phyloP scores from a whole-genome alignment of 2,113 vertebrate species.

The Brachyistius frenatus region DNA sequence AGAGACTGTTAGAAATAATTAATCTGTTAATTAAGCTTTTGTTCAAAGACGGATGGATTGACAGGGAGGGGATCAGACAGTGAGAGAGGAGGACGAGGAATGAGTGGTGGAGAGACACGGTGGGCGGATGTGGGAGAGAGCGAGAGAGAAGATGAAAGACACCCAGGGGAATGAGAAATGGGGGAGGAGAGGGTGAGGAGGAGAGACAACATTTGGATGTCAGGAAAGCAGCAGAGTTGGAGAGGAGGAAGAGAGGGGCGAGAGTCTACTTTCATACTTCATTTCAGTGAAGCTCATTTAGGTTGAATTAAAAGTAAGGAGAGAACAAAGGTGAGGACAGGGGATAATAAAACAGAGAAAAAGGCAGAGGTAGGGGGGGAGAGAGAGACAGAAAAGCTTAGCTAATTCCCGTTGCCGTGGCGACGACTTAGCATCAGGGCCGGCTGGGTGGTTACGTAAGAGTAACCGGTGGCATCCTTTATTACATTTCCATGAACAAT shows the following conservation, averaged over 20 bases:
- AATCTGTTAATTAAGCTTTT: conserved; percentile 43
- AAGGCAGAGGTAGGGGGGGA: not conserved
- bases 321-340: conserved; percentile 37
- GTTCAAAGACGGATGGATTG: conserved; percentile 33
- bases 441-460: conserved; percentile 49
- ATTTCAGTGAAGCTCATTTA: conserved; percentile 18
- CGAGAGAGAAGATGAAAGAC: conserved; percentile 41
- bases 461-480: conserved; percentile 39
- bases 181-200: conserved; percentile 23
- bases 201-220: conserved; percentile 36
- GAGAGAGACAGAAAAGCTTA: conserved; percentile 4
- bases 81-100: conserved; percentile 13
- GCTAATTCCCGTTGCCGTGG: conserved; percentile 51
- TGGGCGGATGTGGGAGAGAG: conserved; percentile 43
- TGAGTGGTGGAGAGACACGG: conserved; percentile 42
- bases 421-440: conserved; percentile 60
- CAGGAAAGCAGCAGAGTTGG: conserved; percentile 21
- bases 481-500: conserved; percentile 38
- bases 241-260: not conserved
- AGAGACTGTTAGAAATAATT: conserved; percentile 40
- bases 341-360: conserved; percentile 29
- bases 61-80: conserved; percentile 25
- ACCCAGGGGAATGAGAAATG: conserved; percentile 38
- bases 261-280: conserved; percentile 10
- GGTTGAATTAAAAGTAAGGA: conserved; percentile 23